These are phyloP conservation scores for Carettochelys insculpta DNA, from an alignment of 2,113 vertebrate genomes.

Conservation along the genomic window DNA sequence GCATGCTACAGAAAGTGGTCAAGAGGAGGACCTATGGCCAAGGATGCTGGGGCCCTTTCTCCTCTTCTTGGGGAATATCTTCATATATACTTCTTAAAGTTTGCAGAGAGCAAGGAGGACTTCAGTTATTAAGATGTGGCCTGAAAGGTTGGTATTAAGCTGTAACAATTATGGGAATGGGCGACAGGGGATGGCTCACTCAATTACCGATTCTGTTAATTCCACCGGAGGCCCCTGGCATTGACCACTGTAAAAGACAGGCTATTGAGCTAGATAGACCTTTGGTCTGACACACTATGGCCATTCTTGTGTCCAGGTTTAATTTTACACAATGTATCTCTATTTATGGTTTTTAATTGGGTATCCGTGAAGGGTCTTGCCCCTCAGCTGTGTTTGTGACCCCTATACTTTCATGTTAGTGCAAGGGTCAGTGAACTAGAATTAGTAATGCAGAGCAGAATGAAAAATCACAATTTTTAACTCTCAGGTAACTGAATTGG, in stretches of 20 bases:
- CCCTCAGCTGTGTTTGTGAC: not conserved
- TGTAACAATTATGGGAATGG: not conserved
- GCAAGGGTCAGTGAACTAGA: not conserved
- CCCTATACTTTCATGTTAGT: not conserved
- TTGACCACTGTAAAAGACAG: too few relatives aligned
- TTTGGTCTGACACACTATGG: too few relatives aligned
- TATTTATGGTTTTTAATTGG: not conserved
- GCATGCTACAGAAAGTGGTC: not conserved
- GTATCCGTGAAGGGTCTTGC: not conserved
- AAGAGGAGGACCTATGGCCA: not conserved
- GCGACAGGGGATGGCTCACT: too few relatives aligned
- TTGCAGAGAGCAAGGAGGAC: not conserved
- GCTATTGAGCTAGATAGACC: too few relatives aligned
- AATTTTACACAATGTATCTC: not conserved
- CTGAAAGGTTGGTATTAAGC: not conserved
- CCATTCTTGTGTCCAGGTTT: not conserved
- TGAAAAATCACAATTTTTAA: not conserved
- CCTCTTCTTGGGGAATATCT: not conserved
- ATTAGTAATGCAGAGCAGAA: not conserved
- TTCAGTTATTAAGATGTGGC: not conserved
- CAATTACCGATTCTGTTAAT: too few relatives aligned
- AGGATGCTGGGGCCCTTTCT: not conserved
- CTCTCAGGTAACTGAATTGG: not conserved
- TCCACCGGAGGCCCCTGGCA: too few relatives aligned
- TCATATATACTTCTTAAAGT: not conserved